These are phyloP conservation scores for Epirrita christyi DNA, from an alignment of 2,888 invertebrate genomes.

Conservation along the genomic window DNA sequence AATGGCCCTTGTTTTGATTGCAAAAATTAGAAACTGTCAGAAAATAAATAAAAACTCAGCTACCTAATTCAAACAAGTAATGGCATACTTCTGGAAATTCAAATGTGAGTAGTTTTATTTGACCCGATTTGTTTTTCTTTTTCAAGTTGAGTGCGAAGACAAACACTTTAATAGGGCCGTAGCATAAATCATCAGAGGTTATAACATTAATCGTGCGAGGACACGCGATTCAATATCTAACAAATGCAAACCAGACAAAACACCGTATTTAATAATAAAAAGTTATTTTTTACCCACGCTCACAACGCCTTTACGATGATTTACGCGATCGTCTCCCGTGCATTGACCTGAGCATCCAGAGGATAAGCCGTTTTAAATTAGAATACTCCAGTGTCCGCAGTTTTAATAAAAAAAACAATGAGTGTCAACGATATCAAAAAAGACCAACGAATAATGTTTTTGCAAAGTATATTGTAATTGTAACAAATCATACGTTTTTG, in stretches of 20 bases:
- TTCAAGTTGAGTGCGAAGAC: constrained; percentile 26
- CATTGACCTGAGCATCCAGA: constrained; percentile 68
- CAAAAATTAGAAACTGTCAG: too few species aligned
- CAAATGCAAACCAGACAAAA: constrained; percentile 49
- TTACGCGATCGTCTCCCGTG: constrained; percentile 62
- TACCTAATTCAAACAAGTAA: too few species aligned
- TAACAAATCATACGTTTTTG: constrained; percentile 26
- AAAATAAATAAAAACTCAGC: too few species aligned
- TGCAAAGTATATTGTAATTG: constrained; percentile 16
- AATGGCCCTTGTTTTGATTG: too few species aligned
- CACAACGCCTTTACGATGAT: constrained; percentile 55
- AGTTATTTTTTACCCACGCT: constrained; percentile 45
- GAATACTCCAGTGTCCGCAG: constrained; percentile 66
- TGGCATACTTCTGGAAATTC: background rate
- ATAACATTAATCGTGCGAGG: constrained; percentile 57
- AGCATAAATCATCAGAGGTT: constrained; percentile 54
- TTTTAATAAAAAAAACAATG: constrained; percentile 42
- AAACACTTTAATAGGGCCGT: constrained; percentile 25
- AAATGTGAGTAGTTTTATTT: background rate
- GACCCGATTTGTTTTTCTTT: constrained; percentile 15
- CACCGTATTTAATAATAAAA: constrained; percentile 42
- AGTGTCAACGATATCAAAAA: constrained; percentile 31
- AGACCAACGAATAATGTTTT: constrained; percentile 27
- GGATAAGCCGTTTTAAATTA: constrained; percentile 70
- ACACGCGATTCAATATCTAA: constrained; percentile 56